Conservation (phyloP, 1,140 invertebrate genomes). For the Apis dorsata region DNA sequence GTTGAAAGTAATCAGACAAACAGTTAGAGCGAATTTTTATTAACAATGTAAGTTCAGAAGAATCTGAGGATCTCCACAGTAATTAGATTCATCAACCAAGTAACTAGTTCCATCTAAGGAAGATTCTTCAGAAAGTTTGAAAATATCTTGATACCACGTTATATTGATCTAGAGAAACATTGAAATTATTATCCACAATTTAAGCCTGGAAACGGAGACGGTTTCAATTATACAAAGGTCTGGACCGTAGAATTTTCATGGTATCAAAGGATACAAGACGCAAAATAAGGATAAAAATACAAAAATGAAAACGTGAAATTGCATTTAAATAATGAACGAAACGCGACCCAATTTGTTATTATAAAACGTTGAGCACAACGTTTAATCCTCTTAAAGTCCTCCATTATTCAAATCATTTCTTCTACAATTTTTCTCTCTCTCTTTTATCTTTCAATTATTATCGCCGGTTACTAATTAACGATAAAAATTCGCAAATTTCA, state of each 20-base stretch:
- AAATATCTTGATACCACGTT: not conserved
- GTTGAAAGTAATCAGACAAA: not conserved
- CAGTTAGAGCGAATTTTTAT: not conserved
- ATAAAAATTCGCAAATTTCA: not conserved
- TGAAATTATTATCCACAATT: constrained; percentile 6
- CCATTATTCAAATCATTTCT: not conserved
- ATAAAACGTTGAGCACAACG: not conserved
- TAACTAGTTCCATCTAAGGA: constrained; percentile 7
- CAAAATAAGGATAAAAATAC: no score
- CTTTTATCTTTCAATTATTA: not conserved
- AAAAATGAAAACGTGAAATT: no score
- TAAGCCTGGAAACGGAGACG: not conserved
- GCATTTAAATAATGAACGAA: not conserved
- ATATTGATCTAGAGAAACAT: not conserved
- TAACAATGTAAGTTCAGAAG: not conserved
- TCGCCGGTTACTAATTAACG: not conserved
- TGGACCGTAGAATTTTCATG: not conserved
- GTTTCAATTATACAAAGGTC: not conserved
- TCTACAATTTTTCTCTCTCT: no score
- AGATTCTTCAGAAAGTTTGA: not conserved
- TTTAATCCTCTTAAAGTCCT: not conserved
- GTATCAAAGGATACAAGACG: not conserved
- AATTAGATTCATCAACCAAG: constrained; percentile 7
- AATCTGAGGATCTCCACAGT: not conserved
- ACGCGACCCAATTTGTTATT: not conserved